These are phyloP conservation scores for Sterrhoptilus dennistouni DNA, from an alignment of 2,113 vertebrate species.

Conservation along the genomic window DNA sequence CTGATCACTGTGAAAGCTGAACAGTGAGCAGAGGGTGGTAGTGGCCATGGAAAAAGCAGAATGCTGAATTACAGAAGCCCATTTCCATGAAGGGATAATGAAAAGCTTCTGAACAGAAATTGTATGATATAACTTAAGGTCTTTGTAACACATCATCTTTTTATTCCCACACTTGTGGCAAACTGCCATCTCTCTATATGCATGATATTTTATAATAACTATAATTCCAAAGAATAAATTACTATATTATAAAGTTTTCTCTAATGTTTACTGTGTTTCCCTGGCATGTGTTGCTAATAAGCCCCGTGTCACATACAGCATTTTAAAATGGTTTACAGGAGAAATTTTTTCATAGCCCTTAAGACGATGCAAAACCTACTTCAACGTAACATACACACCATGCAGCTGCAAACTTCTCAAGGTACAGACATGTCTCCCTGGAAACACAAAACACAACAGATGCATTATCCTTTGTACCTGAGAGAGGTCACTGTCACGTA, in stretches of 20 bases:
- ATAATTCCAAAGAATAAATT: background rate
- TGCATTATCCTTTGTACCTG: background rate
- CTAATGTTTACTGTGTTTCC: background rate
- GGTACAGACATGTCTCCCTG: background rate
- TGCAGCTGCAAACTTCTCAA: background rate
- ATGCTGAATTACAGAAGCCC: background rate
- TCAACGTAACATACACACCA: background rate
- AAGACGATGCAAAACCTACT: background rate
- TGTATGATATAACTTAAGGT: background rate
- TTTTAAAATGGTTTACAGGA: background rate
- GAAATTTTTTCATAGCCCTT: background rate
- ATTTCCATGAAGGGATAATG: background rate
- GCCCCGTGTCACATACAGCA: rapidly evolving
- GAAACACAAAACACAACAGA: background rate
- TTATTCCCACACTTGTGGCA: background rate
- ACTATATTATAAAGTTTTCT: background rate
- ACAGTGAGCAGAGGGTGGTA: background rate
- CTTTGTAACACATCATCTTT: background rate
- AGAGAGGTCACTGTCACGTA: background rate
- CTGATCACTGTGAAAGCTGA: background rate
- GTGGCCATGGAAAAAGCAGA: background rate
- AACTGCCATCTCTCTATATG: background rate
- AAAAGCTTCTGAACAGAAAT: background rate
- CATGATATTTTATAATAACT: background rate
- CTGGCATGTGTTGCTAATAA: background rate